A percentile compares a stretch with the other conserved stretches of the same genome.
These are phyloP conservation scores for Leptinotarsa peninsularis DNA, from an alignment of 2,888 invertebrate genomes.

Conservation along the genomic window DNA sequence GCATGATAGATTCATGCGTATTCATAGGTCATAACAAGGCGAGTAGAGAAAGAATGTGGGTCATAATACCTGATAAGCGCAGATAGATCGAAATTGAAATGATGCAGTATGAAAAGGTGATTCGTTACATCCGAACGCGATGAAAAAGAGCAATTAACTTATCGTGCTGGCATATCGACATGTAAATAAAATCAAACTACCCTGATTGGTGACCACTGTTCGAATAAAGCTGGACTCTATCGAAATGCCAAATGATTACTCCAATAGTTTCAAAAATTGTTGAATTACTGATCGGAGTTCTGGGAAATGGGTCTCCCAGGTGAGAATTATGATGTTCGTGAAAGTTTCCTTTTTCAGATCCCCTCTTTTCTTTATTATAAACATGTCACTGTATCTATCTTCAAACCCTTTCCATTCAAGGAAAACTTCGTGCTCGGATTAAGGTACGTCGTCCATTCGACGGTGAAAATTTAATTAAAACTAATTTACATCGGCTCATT, in stretches of 20 bases:
- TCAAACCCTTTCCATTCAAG: not conserved
- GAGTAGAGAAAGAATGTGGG: not conserved
- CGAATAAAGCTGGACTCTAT: not conserved
- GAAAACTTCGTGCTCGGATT: not conserved
- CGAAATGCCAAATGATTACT: not conserved
- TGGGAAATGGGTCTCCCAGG: too few species aligned
- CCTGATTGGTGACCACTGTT: not conserved
- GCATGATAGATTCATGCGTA: not conserved
- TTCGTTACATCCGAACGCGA: not conserved
- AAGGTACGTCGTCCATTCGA: conserved; percentile 2
- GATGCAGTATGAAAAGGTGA: not conserved
- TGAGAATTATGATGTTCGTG: too few species aligned
- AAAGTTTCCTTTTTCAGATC: not conserved
- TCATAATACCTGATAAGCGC: not conserved
- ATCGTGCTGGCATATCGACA: not conserved
- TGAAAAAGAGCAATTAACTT: not conserved
- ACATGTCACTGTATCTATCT: not conserved
- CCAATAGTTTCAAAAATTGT: too few species aligned
- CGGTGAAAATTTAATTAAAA: conserved; percentile 27
- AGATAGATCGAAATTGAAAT: not conserved
- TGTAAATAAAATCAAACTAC: not conserved
- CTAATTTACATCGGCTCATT: conserved; percentile 30
- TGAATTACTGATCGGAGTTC: too few species aligned
- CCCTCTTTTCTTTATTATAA: not conserved
- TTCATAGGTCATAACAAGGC: not conserved